A percentile compares a stretch with the other conserved stretches of the same genome.
Evolutionary conservation across 2,797 vertebrate species (phyloP).

Genomic region (Myotis vivesi): DNA sequence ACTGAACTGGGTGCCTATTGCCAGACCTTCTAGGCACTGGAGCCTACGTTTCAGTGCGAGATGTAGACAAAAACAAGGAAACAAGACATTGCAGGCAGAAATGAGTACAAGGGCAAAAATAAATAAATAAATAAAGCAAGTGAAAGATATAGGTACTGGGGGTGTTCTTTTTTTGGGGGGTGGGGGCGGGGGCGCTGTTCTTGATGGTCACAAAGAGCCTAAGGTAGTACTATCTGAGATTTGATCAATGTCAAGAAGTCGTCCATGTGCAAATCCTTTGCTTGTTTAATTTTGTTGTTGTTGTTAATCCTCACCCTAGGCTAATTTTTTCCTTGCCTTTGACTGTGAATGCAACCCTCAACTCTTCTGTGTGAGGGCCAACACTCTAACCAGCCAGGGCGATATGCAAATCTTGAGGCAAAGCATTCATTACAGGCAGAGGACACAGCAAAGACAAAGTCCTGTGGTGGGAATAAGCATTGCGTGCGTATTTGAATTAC

Average conservation of each 20-base stretch:
- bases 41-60: background rate
- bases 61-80: background rate
- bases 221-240: background rate
- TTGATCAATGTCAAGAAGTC: background rate
- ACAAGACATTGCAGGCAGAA: background rate
- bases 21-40: background rate
- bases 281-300: no score
- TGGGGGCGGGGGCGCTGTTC: no score
- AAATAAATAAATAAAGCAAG: background rate
- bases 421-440: no score
- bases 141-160: background rate
- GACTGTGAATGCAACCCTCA: no score
- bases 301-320: no score
- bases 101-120: background rate
- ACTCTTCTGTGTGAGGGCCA: no score
- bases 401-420: background rate
- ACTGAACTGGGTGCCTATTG: background rate
- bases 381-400: no score
- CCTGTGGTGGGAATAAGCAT: background rate
- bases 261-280: no score
- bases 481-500: fast-evolving
- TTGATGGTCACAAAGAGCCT: background rate
- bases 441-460: background rate
- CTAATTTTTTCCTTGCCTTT: no score
- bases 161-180: no score